Evolutionary conservation across 2,888 invertebrate species (phyloP), one percentile per base, ranked within the genome.

Genomic region (Lottia scabra): DNA sequence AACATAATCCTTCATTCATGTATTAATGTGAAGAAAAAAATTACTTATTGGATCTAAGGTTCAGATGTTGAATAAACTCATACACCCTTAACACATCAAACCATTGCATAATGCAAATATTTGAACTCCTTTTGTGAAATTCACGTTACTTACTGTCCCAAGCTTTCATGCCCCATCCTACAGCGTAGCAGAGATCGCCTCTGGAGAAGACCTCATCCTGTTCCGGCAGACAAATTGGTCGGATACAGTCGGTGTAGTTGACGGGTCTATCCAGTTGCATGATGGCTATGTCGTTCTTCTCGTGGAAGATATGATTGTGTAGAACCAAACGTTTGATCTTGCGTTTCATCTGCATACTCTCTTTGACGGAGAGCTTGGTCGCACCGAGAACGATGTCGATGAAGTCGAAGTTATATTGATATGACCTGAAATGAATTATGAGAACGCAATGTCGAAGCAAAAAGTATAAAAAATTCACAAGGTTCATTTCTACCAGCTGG

Each of bases 201-300:
- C 77, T 48, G 1, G 82, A 78, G 26, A 83, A 77, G 3, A 69
- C 66, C 8, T 83, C 84, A 1, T 65, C 65, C 3, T 65, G 67
- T 1, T 74, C 72, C 0, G 86, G 83, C n/a, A 87, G 72, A 72
- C 87, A 87, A 8, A 83, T 77, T 0, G 87, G 87, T 44, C 79
- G 81, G 38, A 87, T 82, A 64, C 81, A 80, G 1, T 79, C 73
- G 4, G 79, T 84, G 69, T 76, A 87, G 15, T 68, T 71, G 23
- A 85, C 83, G 1, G 81, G 77, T 6, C 76, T 63, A 2, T 74
- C 72, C 15, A 86, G 77, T 46, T 81, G 80, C 3, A 86, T 68
- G 23, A 86, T 68, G 0, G 84, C 82, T 10, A 85, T 80, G 75
- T 86, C 86, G 66, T 81, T 71, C 63, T 63, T 67, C 16, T 63